Evolutionary conservation across 1,140 invertebrate genomes (phyloP).

Genomic region (Polypedilum pembai): DNA sequence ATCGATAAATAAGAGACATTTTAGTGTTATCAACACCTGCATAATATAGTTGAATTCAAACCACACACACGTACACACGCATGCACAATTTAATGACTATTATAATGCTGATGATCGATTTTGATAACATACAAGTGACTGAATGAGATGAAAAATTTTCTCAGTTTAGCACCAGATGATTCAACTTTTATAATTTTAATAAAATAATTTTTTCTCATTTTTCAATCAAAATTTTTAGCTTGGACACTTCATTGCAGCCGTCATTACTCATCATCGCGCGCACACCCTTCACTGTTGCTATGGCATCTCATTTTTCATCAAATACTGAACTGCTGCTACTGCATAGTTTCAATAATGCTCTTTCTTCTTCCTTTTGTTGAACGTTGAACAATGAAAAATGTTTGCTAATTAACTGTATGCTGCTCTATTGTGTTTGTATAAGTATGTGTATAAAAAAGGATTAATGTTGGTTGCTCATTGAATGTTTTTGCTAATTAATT

Average conservation of each 20-base stretch:
- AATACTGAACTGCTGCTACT: too few relatives aligned
- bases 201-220: too few relatives aligned
- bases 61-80: background rate
- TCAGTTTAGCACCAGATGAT: background rate
- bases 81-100: too few relatives aligned
- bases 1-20: background rate
- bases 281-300: too few relatives aligned
- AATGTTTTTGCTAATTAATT: too few relatives aligned
- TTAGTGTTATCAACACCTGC: background rate
- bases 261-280: too few relatives aligned
- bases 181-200: background rate
- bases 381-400: background rate
- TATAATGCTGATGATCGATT: background rate
- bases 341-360: too few relatives aligned
- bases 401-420: background rate
- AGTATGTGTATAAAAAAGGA: background rate
- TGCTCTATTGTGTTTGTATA: too few relatives aligned
- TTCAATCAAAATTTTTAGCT: too few relatives aligned
- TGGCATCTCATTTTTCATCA: too few relatives aligned
- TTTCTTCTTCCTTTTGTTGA: background rate
- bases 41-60: background rate
- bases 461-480: too few relatives aligned
- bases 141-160: background rate
- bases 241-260: too few relatives aligned
- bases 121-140: background rate